phyloP scores from a whole-genome alignment of 1,140 invertebrate genomes.

The Calephelis nemesis region DNA sequence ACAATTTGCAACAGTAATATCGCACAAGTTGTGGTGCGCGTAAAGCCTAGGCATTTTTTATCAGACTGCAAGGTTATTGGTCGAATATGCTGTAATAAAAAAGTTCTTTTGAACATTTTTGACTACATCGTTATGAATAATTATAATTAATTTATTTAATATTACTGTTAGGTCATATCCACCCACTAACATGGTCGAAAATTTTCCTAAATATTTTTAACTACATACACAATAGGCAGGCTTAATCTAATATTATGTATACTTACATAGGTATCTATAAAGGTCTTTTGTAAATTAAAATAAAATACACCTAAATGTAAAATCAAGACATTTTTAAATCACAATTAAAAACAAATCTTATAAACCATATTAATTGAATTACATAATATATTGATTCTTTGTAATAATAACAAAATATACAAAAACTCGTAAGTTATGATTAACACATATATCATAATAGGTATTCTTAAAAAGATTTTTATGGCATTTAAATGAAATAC shows the following conservation, averaged over 20 bases:
- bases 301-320: neutral
- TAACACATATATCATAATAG: neutral
- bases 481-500: neutral
- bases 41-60: no score
- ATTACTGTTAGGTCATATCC: neutral
- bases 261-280: constrained; percentile 1
- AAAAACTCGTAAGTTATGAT: no score
- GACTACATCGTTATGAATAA: no score
- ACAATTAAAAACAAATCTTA: neutral
- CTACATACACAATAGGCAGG: neutral
- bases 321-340: neutral
- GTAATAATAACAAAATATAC: no score
- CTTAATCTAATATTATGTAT: neutral
- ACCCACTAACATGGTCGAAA: neutral
- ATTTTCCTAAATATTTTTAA: neutral
- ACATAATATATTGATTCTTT: no score
- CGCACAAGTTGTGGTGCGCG: no score
- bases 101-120: no score
- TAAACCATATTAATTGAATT: neutral
- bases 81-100: no score
- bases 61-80: no score
- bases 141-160: no score
- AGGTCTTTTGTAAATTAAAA: neutral
- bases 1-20: no score
- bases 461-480: no score